Evolutionary conservation across 2,888 invertebrate genomes (phyloP).

Genomic region (Sylvicola cinctus): DNA sequence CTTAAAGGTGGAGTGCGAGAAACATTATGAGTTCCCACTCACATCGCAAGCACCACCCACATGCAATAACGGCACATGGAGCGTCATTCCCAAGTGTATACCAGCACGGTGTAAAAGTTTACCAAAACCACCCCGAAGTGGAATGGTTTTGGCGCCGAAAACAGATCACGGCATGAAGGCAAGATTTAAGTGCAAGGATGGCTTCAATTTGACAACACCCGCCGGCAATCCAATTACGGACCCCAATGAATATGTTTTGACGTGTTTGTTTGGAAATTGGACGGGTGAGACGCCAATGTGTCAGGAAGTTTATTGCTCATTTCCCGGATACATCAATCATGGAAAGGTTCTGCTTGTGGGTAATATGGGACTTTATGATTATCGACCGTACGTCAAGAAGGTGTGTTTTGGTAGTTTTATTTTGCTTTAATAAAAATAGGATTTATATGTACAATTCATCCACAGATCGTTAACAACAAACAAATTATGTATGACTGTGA

Average conservation of each 20-base stretch:
- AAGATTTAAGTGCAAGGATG: conserved; percentile 82
- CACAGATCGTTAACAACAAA: conserved; percentile 59
- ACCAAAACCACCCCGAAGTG: conserved; percentile 72
- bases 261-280: conserved; percentile 92
- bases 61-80: conserved; percentile 94
- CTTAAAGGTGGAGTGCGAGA: conserved; percentile 60
- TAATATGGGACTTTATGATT: conserved; percentile 91
- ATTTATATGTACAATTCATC: not conserved
- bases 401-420: conserved; percentile 29
- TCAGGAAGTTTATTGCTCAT: conserved; percentile 78
- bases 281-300: conserved; percentile 73
- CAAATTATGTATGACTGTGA: conserved; percentile 94
- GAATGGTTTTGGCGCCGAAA: conserved; percentile 92
- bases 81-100: conserved; percentile 68
- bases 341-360: conserved; percentile 84
- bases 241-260: conserved; percentile 41
- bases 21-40: conserved; percentile 64
- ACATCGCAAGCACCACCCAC: conserved; percentile 52
- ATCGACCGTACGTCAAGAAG: conserved; percentile 80
- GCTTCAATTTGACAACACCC: conserved; percentile 60
- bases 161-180: conserved; percentile 96
- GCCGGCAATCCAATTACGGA: conserved; percentile 26
- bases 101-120: conserved; percentile 67
- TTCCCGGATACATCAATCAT: conserved; percentile 72
- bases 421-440: not conserved